Base-by-base conservation (phyloP, 2,113 vertebrate genomes). In the Cheilinus undulatus region DNA sequence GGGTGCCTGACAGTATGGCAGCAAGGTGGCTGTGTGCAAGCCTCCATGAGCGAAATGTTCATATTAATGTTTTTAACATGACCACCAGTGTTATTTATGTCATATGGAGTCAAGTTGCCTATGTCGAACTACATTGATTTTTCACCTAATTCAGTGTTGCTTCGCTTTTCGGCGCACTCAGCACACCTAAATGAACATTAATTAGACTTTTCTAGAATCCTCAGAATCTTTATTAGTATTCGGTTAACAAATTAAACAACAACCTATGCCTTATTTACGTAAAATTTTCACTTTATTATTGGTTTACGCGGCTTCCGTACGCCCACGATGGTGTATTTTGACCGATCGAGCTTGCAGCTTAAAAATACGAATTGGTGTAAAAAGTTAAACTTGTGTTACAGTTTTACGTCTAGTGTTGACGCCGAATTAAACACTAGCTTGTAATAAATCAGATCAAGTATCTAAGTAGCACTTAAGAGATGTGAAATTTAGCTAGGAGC, bases 381-480 rank as follows among this genome's bases (percentile, higher is more conserved):
- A 42, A 42, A 42, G 40, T 42, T 42, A 17, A 5, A 19, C 7
- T 17, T 19, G 14, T 17, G 7, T 42, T 17, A 19, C 4, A 19
- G 17, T 42, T 19, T 42, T 42, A 0, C n/a, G 7, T 1, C 3
- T 59, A 77, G 40, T 15, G 7, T 14, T 5, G 0, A 43, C 1
- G 76, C 88, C 68, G 86, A 86, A 88, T 69, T 76, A 2, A 66
- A 52, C 34, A 7, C 1, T 0, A 6, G 2, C 1, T 24, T 0
- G 0, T 26, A 12, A 6, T 1, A 2, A 34, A 12, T 3, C 4
- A 11, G 3, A 43, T n/a, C 14, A 1, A 2, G 5, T 0, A 7
- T 0, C 0, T 0, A 32, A 5, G 6, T 0, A 30, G 5, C 26
- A 72, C 22, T 0, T 13, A 7, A 0, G 0, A 0, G 0, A 6